Evolutionary conservation across 1,140 invertebrate species (phyloP), one percentile per base, ranked within the genome.

Genomic region (Saccostrea cuccullata): DNA sequence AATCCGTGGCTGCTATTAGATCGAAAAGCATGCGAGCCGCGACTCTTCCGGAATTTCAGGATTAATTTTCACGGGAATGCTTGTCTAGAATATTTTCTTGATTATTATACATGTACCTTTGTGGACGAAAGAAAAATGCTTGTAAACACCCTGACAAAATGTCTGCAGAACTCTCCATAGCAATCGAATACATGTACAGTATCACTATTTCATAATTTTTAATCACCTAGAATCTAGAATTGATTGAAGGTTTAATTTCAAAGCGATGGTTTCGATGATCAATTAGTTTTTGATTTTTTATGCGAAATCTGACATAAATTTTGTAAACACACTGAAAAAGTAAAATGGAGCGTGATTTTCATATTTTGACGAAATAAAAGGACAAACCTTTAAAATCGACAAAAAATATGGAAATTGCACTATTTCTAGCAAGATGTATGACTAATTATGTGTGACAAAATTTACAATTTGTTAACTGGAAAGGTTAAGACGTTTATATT

Each of bases 381-480:
- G 58, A 64, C 58, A 77, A 77, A 30, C 15, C 12, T 26, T 15
- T 77, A 77, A 47, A 77, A 77, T 77, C 70, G 0, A 15, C 15
- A 77, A 77, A 77, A 26, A 36, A 36, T 77, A 77, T 77, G 70
- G 70, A 77, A 77, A 77, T 77, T 23, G 13, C 23, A 77, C 70
- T 77, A 77, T 77, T 77, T 36, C 70, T 77, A 77, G 23, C 70
- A 15, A 26, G 30, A 30, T 36, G 70, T 77, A 77, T 77, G 30
- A 77, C 70, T 77, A 73, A 73, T 73, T 77, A 77, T 77, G 30
- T 40, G 26, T 77, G 70, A 77, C 70, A 77, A 73, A 73, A 36
- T 77, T 77, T 77, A 26, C 70, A 30, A 36, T 77, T 13, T 26
- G 23, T 11, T 30, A 77, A 77, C 30, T 20, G 58, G n/a, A 64